Evolutionary conservation across 2,888 invertebrate genomes (phyloP).

Genomic region (Hydriomena furcata): DNA sequence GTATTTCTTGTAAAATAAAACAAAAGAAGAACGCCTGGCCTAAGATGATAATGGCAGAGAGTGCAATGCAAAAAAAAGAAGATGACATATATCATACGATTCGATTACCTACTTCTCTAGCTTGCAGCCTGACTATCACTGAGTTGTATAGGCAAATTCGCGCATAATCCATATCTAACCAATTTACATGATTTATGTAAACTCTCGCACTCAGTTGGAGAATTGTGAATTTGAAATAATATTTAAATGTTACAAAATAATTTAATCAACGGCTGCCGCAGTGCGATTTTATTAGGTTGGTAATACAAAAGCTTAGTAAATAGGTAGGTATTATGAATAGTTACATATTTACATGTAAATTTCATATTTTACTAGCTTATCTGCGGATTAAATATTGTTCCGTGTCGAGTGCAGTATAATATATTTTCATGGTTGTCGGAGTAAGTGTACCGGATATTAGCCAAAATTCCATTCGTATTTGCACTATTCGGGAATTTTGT

Average conservation of each 20-base stretch:
- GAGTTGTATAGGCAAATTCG: background rate
- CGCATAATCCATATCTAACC: background rate
- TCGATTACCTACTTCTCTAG: too few relatives aligned
- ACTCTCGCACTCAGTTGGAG: conserved; percentile 19
- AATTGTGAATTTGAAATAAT: conserved; percentile 21
- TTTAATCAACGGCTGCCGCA: conserved; percentile 2
- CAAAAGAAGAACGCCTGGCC: too few relatives aligned
- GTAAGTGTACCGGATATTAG: conserved; percentile 51
- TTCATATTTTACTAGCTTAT: conserved; percentile 1
- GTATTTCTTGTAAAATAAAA: too few relatives aligned
- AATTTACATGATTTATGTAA: conserved; percentile 20
- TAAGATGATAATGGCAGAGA: too few relatives aligned
- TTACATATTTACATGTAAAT: background rate
- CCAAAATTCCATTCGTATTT: conserved; percentile 49
- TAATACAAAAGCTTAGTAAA: too few relatives aligned
- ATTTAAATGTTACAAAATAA: conserved; percentile 18
- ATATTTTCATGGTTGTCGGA: conserved; percentile 39
- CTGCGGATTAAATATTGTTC: conserved; percentile 5
- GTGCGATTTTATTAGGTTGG: too few relatives aligned
- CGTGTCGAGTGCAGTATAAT: conserved; percentile 23
- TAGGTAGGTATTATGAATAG: too few relatives aligned
- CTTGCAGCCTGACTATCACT: too few relatives aligned
- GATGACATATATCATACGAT: too few relatives aligned
- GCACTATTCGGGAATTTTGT: conserved; percentile 19
- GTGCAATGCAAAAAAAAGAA: too few relatives aligned